These are phyloP conservation scores for Hydrozoanthus gracilis DNA, from an alignment of 92 coral and sea anemone genomes.

Conservation along the genomic window DNA sequence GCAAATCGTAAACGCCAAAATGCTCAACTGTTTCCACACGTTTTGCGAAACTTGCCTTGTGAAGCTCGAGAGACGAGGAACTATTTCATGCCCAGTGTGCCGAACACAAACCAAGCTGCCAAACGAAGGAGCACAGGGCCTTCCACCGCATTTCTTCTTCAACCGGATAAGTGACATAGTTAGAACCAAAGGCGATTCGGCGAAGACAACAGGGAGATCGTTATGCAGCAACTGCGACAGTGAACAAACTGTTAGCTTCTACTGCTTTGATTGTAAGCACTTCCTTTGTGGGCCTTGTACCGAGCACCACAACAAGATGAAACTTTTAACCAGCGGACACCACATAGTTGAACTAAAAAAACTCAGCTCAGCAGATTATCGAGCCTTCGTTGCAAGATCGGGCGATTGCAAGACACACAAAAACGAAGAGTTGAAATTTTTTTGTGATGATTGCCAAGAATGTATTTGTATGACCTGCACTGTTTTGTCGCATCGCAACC, in stretches of 20 bases:
- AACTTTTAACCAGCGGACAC: constrained; percentile 14
- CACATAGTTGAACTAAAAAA: constrained; percentile 2
- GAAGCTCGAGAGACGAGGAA: constrained; percentile 4
- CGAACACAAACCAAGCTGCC: constrained; percentile 14
- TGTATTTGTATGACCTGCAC: constrained; percentile 23
- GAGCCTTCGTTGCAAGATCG: constrained; percentile 6
- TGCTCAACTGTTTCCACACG: background rate
- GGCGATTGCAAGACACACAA: constrained; percentile 16
- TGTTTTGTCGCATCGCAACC: constrained; percentile 19
- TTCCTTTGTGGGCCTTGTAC: constrained; percentile 38
- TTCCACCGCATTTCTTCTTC: background rate
- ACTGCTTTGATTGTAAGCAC: constrained; percentile 39
- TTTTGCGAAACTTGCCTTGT: constrained; percentile 9
- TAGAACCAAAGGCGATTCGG: background rate
- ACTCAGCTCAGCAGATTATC: constrained; percentile 22
- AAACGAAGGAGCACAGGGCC: background rate
- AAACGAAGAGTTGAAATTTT: constrained; percentile 25
- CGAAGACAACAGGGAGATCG: background rate
- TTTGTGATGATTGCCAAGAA: constrained; percentile 2
- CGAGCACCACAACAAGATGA: constrained; percentile 14
- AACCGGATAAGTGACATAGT: constrained; percentile 19
- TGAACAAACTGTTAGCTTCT: background rate
- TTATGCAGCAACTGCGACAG: constrained; percentile 14
- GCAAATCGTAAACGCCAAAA: background rate
- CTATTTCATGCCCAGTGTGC: constrained; percentile 18